phyloP scores from a whole-genome alignment of 2,113 vertebrate genomes.

The Tragelaphus buxtoni region DNA sequence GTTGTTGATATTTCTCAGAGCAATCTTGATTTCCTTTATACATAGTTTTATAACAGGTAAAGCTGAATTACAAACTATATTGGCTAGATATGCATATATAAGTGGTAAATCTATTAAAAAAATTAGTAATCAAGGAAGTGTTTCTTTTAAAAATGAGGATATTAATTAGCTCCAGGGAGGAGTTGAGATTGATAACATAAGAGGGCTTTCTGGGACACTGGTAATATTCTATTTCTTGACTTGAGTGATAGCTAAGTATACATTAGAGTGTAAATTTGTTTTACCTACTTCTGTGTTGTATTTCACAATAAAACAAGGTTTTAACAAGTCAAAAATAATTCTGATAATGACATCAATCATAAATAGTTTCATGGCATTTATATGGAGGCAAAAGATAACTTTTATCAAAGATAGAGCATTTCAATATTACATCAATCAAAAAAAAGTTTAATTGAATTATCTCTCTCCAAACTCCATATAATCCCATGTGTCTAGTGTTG shows the following conservation, averaged over 20 bases:
- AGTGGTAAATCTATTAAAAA: slow-evolving; percentile 1
- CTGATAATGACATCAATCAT: slow-evolving; percentile 1
- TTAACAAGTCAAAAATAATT: slow-evolving; percentile 50
- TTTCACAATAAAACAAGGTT: slow-evolving; percentile 28
- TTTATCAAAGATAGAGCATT: slow-evolving; percentile 24
- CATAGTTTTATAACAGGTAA: not conserved
- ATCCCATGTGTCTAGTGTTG: not conserved
- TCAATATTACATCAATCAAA: not conserved
- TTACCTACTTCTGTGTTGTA: slow-evolving; percentile 26
- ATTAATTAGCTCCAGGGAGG: not conserved
- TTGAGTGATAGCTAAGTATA: not conserved
- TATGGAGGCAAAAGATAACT: not conserved
- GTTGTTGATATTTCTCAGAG: not conserved
- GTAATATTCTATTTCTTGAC: slow-evolving; percentile 27
- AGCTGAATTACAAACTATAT: slow-evolving; percentile 4
- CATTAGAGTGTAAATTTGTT: not conserved
- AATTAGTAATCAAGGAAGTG: not conserved
- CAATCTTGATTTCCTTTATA: not conserved
- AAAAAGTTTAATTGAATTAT: not conserved
- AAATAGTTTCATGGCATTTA: slow-evolving; percentile 23
- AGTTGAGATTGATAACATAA: not conserved
- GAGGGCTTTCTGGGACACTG: not conserved
- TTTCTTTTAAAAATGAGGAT: slow-evolving; percentile 11
- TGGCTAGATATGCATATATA: not conserved
- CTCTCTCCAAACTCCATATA: not conserved